phyloP scores from a whole-genome alignment of 2,797 vertebrate genomes.

The Picus viridis region DNA sequence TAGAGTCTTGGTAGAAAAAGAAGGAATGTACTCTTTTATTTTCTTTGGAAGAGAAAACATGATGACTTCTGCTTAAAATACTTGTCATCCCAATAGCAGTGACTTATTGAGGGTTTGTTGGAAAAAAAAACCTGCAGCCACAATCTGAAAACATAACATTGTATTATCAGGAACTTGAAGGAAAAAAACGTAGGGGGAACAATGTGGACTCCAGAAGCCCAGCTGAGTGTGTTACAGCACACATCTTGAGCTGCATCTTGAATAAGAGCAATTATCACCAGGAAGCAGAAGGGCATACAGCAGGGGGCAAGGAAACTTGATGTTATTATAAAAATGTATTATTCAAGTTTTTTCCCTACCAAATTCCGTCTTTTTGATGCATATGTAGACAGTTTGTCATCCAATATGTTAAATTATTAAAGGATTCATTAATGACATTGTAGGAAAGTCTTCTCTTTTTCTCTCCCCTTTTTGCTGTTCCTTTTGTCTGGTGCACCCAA shows the following conservation, averaged over 20 bases:
- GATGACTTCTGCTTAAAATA: neutral
- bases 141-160: neutral
- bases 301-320: neutral
- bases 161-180: neutral
- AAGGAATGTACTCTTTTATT: neutral
- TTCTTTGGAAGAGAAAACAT: neutral
- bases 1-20: neutral
- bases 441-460: neutral
- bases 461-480: neutral
- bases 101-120: neutral
- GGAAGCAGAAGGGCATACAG: constrained; percentile 17
- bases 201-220: constrained; percentile 1
- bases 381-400: neutral
- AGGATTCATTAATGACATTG: neutral
- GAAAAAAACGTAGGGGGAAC: neutral
- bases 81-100: neutral
- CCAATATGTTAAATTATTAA: constrained; percentile 36
- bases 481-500: neutral
- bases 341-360: neutral
- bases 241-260: constrained; percentile 23
- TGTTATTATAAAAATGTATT: neutral
- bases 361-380: neutral
- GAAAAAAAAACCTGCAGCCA: neutral
- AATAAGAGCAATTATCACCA: constrained; percentile 38
- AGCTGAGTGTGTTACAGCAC: neutral